Evolutionary conservation across 2,888 invertebrate genomes (phyloP), one percentile per base, ranked within the genome.

Genomic region (Steinernema hermaphroditum): DNA sequence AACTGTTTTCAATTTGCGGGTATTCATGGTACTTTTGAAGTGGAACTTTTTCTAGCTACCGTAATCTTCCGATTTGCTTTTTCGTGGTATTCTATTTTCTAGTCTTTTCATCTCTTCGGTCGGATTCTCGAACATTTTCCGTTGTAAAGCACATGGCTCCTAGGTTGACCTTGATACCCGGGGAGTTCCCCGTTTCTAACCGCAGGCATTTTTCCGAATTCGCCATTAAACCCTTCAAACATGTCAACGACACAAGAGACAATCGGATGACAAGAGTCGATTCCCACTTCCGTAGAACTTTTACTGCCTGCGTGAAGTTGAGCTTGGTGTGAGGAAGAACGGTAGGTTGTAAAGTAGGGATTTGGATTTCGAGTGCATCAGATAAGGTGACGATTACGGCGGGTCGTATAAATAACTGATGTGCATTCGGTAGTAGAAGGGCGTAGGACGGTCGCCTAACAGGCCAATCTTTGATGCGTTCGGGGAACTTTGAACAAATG

Each of bases 81-180:
- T 54, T 16, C 8, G 27, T 6, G 24, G 27, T 19, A 54, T 16
- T 54, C 6, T 24, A 27, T 22, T 54, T 24, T 54, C 22, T 24
- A 54, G 22, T 54, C 54, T 54, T 54, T 54, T 46, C 4, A 12
- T 12, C 16, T 16, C 8, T 16, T 12, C 49, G 9, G 14, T 6
- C 12, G 19, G 27, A 16, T 54, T 54, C 27, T 54, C 14, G 54
- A 54, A 54, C 24, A 9, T 54, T 27, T 16, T 22, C 6, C 6
- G 22, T 22, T 54, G 54, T 54, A 54, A 54, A 54, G 54, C 54
- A 54, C 54, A 54, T 54, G 54, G 54, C 54, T 54, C 46, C 46
- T 22, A 22, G 27, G 6, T 27, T 54, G 54, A 54, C 54, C 54
- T 54, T 54, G 54, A 54, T 54, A 54, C 27, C 54, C 27, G 27